Percentiles rank a stretch among this genome's conserved stretches.
phyloP scores from a whole-genome alignment of 35 echinoderm and acorn worm genomes.

The Ophiothrix spiculata region DNA sequence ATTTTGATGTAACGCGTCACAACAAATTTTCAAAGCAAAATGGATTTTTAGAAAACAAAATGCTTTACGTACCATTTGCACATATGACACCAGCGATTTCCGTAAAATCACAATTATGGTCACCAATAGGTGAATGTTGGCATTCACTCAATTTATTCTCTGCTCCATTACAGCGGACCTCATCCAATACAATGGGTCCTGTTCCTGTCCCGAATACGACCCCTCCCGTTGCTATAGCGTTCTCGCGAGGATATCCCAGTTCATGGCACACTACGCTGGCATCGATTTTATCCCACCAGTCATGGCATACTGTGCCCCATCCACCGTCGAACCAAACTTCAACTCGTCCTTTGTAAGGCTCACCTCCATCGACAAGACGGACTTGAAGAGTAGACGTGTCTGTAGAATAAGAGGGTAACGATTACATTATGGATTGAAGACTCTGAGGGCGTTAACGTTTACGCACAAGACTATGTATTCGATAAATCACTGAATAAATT shows the following conservation, averaged over 20 bases:
- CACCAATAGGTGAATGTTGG: conserved; percentile 2
- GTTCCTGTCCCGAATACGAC: conserved; percentile 27
- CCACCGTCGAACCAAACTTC: conserved; percentile 20
- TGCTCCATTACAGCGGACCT: conserved; percentile 11
- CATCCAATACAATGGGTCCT: conserved; percentile 6
- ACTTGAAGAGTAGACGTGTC: too few relatives aligned
- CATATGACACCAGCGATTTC: conserved; percentile 60
- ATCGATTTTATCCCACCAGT: conserved; percentile 25
- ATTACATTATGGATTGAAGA: too few relatives aligned
- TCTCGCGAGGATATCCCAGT: conserved; percentile 36
- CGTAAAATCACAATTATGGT: conserved; percentile 40
- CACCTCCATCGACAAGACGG: conserved; percentile 32
- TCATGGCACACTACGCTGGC: conserved; percentile 43
- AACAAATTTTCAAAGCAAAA: too few relatives aligned
- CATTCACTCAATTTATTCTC: conserved; percentile 21
- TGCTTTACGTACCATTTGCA: background rate
- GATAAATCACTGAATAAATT: too few relatives aligned
- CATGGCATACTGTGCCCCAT: conserved; percentile 62
- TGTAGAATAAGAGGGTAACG: too few relatives aligned
- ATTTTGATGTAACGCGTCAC: too few relatives aligned
- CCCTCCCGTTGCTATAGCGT: background rate
- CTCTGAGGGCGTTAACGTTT: too few relatives aligned
- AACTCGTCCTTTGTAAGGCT: conserved; percentile 26
- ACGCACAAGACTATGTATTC: too few relatives aligned
- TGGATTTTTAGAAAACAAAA: too few relatives aligned